phyloP scores from a whole-genome alignment of 2,888 invertebrate species.

The Serripes groenlandicus region DNA sequence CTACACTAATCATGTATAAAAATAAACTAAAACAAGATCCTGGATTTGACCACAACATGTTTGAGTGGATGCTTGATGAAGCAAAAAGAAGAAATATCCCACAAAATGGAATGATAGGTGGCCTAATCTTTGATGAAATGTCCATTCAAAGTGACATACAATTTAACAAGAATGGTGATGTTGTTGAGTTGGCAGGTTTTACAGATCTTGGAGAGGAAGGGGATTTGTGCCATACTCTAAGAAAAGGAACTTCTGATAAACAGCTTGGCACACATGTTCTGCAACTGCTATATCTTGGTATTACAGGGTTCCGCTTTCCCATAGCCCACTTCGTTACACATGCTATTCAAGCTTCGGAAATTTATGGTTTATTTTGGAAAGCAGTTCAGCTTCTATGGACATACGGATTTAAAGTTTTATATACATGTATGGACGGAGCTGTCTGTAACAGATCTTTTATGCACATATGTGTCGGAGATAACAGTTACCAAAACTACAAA shows the following conservation, averaged over 20 bases:
- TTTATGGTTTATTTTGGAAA: conserved; percentile 47
- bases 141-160: conserved; percentile 64
- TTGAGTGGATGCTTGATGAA: conserved; percentile 65
- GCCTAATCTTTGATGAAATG: conserved; percentile 68
- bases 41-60: conserved; percentile 42
- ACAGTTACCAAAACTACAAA: neutral
- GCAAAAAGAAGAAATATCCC: conserved; percentile 47
- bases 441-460: conserved; percentile 41
- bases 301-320: conserved; percentile 62
- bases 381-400: conserved; percentile 32
- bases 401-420: conserved; percentile 35
- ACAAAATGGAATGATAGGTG: conserved; percentile 48
- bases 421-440: conserved; percentile 52
- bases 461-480: conserved; percentile 33
- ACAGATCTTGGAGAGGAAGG: conserved; percentile 54
- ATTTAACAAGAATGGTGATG: conserved; percentile 49
- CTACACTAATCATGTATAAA: conserved; percentile 42
- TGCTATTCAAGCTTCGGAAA: conserved; percentile 42
- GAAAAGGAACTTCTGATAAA: conserved; percentile 43
- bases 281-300: conserved; percentile 57
- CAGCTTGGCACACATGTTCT: conserved; percentile 46
- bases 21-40: conserved; percentile 37
- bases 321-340: conserved; percentile 50
- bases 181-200: conserved; percentile 59
- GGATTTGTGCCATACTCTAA: conserved; percentile 34